These are phyloP conservation scores for Pygocentrus nattereri DNA, from an alignment of 2,797 vertebrate species.

Conservation along the genomic window DNA sequence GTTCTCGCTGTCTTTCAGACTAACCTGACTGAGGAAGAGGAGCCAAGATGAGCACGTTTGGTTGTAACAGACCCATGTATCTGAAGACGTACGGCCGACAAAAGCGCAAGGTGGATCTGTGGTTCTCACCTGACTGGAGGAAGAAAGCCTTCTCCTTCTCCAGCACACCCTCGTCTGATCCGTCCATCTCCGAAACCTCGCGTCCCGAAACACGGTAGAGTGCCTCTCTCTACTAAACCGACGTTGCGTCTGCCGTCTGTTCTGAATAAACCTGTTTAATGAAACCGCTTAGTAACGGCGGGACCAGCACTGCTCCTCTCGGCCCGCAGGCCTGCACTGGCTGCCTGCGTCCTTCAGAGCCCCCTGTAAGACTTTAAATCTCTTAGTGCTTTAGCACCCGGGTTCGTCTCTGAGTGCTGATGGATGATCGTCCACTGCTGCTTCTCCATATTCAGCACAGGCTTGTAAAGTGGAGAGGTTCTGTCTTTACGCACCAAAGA, in stretches of 20 bases:
- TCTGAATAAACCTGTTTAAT: neutral
- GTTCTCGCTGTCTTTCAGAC: neutral
- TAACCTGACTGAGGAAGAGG: neutral
- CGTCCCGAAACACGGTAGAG: slow-evolving; percentile 58
- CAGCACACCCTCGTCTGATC: slow-evolving; percentile 64
- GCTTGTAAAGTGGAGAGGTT: too few species aligned
- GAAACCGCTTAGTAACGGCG: too few species aligned
- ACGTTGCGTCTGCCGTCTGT: neutral
- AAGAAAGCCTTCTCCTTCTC: slow-evolving; percentile 77
- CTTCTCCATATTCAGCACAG: too few species aligned
- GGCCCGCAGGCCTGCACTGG: too few species aligned
- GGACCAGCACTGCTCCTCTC: too few species aligned
- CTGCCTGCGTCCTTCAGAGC: too few species aligned
- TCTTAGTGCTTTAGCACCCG: too few species aligned
- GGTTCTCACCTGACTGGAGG: slow-evolving; percentile 71
- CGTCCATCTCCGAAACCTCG: slow-evolving; percentile 58
- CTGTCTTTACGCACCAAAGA: too few species aligned
- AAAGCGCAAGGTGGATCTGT: slow-evolving; percentile 68
- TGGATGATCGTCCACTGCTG: too few species aligned
- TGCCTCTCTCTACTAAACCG: neutral
- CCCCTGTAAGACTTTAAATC: too few species aligned
- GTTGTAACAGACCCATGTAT: slow-evolving; percentile 53
- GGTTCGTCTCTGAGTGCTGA: too few species aligned
- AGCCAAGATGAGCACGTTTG: slow-evolving; percentile 51
- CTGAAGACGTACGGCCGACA: slow-evolving; percentile 77